Percentiles rank a stretch among this genome's conserved stretches.
phyloP scores from a whole-genome alignment of 2,888 invertebrate species.

The Microctonus hyperodae region DNA sequence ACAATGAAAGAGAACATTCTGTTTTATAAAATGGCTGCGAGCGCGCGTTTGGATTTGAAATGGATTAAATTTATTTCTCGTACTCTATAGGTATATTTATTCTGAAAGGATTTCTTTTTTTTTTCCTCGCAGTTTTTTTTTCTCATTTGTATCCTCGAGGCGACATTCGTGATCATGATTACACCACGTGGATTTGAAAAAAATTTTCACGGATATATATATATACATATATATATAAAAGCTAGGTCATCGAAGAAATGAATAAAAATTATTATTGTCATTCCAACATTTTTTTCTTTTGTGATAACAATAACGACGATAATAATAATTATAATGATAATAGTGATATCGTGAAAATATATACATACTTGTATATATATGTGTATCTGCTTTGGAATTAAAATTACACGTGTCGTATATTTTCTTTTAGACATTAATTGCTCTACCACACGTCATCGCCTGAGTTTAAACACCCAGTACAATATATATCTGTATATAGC shows the following conservation, averaged over 20 bases:
- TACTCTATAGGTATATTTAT: neutral
- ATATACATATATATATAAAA: no score
- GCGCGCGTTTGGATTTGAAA: constrained; percentile 7
- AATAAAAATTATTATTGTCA: neutral
- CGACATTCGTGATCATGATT: constrained; percentile 23
- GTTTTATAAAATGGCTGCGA: constrained; percentile 16
- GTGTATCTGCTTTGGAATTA: constrained; percentile 14
- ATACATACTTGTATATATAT: neutral
- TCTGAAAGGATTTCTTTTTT: constrained; percentile 7
- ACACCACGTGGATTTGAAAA: constrained; percentile 7
- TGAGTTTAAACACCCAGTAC: constrained; percentile 14
- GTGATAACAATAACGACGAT: neutral
- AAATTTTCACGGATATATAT: neutral
- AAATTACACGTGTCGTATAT: constrained; percentile 25
- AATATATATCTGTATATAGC: constrained; percentile 16
- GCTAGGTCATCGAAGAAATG: neutral
- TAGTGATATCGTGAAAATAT: no score
- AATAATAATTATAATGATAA: neutral
- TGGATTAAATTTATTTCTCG: constrained; percentile 28
- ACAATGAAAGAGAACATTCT: constrained; percentile 1
- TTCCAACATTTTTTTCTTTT: neutral
- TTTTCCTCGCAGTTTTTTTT: constrained; percentile 4
- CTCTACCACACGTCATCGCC: constrained; percentile 27
- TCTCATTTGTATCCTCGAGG: constrained; percentile 13
- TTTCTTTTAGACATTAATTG: constrained; percentile 31